Conservation (phyloP, 2,888 invertebrate genomes). For the Drosophila vallismaia region DNA sequence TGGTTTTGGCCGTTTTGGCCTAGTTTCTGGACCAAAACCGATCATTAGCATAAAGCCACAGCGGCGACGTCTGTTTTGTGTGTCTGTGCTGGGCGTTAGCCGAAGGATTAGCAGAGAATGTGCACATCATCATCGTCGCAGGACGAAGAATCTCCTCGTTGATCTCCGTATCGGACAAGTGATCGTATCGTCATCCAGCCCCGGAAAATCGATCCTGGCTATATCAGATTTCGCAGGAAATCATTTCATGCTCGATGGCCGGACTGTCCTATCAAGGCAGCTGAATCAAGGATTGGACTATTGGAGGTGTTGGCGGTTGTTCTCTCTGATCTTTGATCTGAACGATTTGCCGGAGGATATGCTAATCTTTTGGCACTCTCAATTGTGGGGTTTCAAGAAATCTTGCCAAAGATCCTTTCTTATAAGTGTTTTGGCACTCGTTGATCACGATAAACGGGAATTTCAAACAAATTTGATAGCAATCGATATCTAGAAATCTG, state of each 20-base stretch:
- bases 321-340: constrained; percentile 13
- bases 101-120: constrained; percentile 68
- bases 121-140: constrained; percentile 72
- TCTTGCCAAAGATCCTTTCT: constrained; percentile 1
- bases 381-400: constrained; percentile 15
- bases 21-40: constrained; percentile 66
- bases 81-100: constrained; percentile 69
- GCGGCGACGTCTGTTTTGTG: constrained; percentile 57
- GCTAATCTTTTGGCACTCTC: constrained; percentile 33
- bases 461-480: background rate
- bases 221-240: constrained; percentile 69
- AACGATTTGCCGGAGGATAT: constrained; percentile 15
- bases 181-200: constrained; percentile 54
- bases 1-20: constrained; percentile 64
- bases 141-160: constrained; percentile 46
- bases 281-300: constrained; percentile 37
- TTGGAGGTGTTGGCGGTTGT: constrained; percentile 29
- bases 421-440: constrained; percentile 29
- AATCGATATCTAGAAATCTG: background rate
- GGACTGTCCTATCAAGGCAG: constrained; percentile 69
- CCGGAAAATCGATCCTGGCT: constrained; percentile 46
- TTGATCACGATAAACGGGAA: constrained; percentile 18
- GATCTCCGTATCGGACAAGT: constrained; percentile 73
- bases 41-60: constrained; percentile 80
- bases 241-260: constrained; percentile 41